phyloP scores from a whole-genome alignment of 2,888 invertebrate genomes.

The Nebria brevicollis region DNA sequence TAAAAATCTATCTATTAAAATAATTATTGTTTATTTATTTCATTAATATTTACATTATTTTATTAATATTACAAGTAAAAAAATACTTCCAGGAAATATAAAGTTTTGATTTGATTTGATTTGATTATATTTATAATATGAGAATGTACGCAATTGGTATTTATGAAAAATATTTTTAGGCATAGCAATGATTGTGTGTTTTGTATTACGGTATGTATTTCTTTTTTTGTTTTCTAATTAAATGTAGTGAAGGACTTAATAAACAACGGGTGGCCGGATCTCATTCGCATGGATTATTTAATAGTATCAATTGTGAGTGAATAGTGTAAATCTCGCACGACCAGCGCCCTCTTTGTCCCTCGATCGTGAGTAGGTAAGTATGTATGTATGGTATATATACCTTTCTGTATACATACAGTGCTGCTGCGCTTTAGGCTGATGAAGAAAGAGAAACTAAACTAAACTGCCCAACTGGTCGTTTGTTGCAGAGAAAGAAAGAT shows the following conservation, averaged over 20 bases:
- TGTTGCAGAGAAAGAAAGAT: background rate
- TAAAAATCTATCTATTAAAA: no score
- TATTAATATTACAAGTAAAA: no score
- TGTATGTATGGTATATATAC: conserved; percentile 49
- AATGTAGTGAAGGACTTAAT: conserved; percentile 30
- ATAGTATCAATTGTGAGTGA: conserved; percentile 26
- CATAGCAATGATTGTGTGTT: background rate
- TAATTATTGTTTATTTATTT: no score
- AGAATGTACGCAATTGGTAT: no score
- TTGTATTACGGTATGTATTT: background rate
- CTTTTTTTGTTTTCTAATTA: background rate
- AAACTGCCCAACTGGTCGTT: background rate
- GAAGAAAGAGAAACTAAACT: conserved; percentile 14
- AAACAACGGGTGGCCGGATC: conserved; percentile 26
- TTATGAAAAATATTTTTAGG: no score
- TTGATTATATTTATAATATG: no score
- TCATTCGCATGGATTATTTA: conserved; percentile 41
- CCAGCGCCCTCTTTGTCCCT: conserved; percentile 51
- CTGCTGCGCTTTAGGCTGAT: conserved; percentile 35
- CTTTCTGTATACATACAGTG: conserved; percentile 47
- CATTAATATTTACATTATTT: no score
- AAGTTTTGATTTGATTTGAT: no score
- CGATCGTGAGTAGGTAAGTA: conserved; percentile 56
- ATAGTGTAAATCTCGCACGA: conserved; percentile 36
- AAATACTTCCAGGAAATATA: no score